These are phyloP conservation scores for Pseudorasbora parva DNA, from an alignment of 2,113 vertebrate species.

Conservation along the genomic window DNA sequence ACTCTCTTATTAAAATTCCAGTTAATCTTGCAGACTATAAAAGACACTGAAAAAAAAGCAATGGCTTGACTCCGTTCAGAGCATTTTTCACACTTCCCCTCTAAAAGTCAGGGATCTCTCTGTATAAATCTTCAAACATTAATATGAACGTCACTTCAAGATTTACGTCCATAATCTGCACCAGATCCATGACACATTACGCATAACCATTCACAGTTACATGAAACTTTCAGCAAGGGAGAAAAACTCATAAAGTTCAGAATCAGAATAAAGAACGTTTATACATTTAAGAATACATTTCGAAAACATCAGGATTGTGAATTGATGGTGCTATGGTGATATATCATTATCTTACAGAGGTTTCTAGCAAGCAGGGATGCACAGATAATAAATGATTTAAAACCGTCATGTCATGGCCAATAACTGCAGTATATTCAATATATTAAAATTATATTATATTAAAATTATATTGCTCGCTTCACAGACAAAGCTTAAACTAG, in stretches of 20 bases:
- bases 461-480: too few relatives aligned
- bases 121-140: slow-evolving; percentile 27
- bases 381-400: neutral
- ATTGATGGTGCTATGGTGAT: neutral
- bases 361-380: neutral
- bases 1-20: slow-evolving; percentile 34
- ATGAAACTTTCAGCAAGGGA: neutral
- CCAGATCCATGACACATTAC: slow-evolving; percentile 17
- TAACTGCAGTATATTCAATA: too few relatives aligned
- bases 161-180: slow-evolving; percentile 44
- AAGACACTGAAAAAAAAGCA: slow-evolving; percentile 1
- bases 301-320: neutral
- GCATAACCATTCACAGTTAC: slow-evolving; percentile 11
- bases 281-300: neutral
- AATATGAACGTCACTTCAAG: slow-evolving; percentile 15
- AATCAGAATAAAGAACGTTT: neutral
- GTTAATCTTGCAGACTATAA: slow-evolving; percentile 34
- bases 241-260: neutral
- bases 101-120: slow-evolving; percentile 22
- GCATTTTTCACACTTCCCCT: slow-evolving; percentile 10
- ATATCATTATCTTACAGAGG: neutral
- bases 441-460: too few relatives aligned
- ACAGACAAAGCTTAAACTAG: too few relatives aligned
- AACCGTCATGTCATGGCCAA: neutral
- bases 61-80: neutral